Conservation (phyloP, 2,113 vertebrate species). For the Vombatus ursinus region DNA sequence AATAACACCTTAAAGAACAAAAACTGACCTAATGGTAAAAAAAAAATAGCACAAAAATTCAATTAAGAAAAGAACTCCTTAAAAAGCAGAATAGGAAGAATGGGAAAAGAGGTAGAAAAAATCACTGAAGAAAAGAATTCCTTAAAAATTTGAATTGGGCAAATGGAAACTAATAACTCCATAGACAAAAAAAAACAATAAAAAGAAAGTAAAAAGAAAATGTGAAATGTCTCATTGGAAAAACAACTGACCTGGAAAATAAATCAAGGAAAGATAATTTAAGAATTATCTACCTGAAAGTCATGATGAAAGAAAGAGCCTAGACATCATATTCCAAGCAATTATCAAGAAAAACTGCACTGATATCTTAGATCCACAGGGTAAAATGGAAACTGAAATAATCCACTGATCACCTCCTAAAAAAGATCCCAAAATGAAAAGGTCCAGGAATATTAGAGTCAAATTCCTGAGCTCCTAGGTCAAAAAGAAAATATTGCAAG, state of each 20-base stretch:
- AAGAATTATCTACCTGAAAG: no score
- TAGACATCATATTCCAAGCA: no score
- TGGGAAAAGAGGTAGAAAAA: not conserved
- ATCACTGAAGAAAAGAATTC: not conserved
- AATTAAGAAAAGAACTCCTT: not conserved
- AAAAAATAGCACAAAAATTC: not conserved
- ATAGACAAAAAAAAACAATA: not conserved
- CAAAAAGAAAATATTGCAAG: no score
- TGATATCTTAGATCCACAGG: no score
- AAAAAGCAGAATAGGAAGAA: not conserved
- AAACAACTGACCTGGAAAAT: not conserved
- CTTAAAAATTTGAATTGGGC: not conserved
- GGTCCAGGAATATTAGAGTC: no score
- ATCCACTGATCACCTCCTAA: no score
- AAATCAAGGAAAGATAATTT: not conserved
- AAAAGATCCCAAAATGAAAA: no score
- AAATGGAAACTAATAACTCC: not conserved
- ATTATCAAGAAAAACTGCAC: no score
- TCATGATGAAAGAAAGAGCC: no score
- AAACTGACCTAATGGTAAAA: not conserved
- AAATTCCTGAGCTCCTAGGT: no score
- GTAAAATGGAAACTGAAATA: no score
- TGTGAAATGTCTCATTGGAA: not conserved
- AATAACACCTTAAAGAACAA: not conserved
- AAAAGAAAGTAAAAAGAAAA: not conserved